Base-by-base conservation (phyloP, 2,113 vertebrate genomes). In the Chaenocephalus aceratus region DNA sequence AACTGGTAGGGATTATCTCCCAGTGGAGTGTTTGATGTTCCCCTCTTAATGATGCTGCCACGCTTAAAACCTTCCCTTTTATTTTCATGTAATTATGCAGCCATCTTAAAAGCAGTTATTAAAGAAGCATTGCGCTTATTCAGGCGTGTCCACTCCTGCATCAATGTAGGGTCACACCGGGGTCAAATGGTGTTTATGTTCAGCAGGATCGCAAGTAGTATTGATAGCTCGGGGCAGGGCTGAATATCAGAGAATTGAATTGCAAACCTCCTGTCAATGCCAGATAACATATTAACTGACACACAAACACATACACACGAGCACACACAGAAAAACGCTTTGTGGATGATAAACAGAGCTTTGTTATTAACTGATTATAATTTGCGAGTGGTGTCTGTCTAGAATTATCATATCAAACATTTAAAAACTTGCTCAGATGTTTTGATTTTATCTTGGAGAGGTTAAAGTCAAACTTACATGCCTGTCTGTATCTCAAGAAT, bases 1-100 rank as follows among this genome's bases (percentile, higher is more conserved):
- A 76, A 85, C 66, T 18, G 73, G 52, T 62, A 81, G 46, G 77
- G 87, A 91, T 93, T 91, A 89, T 85, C 75, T 79, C 75, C 65
- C 81, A 49, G 75, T 13, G 49, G 80, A 88, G 80, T 79, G 83
- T 88, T 88, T 90, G 90, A 91, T 89, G 84, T 93, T 88, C 41
- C 54, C 57, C 46, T 71, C 74, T 77, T 89, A 91, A 92, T 91
- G 81, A 89, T 79, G 58, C 70, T 18, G 13, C 16, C 21, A 10
- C 67, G 16, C 82, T 84, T 65, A 72, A 86, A 87, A 71, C 63
- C 26, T 52, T 64, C n/a, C 66, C 70, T 90, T 82, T 88, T 60
- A 88, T 75, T 79, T 80, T 75, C 36, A 63, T 82, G 60, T 70
- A 77, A 57, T 68, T 68, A 56, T 70, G 56, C 26, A 74, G 72